phyloP scores from a whole-genome alignment of 1,140 invertebrate genomes.

The Monomorium pharaonis region DNA sequence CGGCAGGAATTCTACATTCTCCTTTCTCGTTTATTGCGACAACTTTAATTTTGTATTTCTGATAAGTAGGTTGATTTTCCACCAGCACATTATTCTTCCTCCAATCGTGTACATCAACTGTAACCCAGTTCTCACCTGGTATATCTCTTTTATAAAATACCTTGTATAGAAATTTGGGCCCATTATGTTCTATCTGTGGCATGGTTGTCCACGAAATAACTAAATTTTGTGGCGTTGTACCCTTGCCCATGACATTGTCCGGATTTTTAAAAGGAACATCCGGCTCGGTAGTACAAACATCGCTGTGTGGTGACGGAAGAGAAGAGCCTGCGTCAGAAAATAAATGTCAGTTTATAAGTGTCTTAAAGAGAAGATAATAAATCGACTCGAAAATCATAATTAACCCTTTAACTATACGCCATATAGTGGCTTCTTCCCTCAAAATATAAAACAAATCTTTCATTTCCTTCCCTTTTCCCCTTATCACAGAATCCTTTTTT shows the following conservation, averaged over 20 bases:
- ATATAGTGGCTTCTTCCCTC: no score
- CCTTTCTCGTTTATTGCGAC: slow-evolving; percentile 96
- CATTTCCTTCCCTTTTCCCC: no score
- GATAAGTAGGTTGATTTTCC: slow-evolving; percentile 95
- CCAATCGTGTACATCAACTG: slow-evolving; percentile 92
- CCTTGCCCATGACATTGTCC: slow-evolving; percentile 96
- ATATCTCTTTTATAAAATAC: slow-evolving; percentile 95
- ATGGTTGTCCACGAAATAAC: slow-evolving; percentile 98
- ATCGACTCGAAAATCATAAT: neutral
- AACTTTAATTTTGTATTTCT: slow-evolving; percentile 96
- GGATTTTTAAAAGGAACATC: slow-evolving; percentile 98
- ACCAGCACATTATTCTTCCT: slow-evolving; percentile 88
- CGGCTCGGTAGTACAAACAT: slow-evolving; percentile 93
- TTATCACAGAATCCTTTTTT: no score
- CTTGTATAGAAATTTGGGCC: slow-evolving; percentile 95
- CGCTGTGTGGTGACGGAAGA: slow-evolving; percentile 91
- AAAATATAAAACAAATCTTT: no score
- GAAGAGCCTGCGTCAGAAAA: slow-evolving; percentile 87
- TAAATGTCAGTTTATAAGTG: slow-evolving; percentile 7
- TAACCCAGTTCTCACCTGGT: slow-evolving; percentile 89
- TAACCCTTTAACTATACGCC: neutral
- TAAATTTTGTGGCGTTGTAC: slow-evolving; percentile 94
- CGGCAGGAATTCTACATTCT: slow-evolving; percentile 92
- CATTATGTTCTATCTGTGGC: slow-evolving; percentile 98
- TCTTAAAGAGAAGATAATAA: neutral